Base-by-base conservation (phyloP, 1,140 invertebrate species). In the Caerostris darwini region DNA sequence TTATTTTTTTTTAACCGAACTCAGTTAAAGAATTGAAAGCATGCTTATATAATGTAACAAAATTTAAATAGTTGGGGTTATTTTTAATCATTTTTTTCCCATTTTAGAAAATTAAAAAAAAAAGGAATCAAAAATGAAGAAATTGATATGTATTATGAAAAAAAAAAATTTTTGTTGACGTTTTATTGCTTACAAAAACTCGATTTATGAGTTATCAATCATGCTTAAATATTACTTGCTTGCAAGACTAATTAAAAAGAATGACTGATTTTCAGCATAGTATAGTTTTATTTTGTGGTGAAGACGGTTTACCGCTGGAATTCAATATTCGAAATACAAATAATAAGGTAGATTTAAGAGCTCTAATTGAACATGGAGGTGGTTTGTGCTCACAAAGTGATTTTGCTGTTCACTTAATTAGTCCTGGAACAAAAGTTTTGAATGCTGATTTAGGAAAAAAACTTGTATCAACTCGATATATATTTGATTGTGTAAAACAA, bases 401-500 rank as follows among this genome's bases (percentile, higher is more conserved):
- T 6, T 19, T 53, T 59, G 59, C 92, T 58, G 64, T 93, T 34
- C 83, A 93, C 53, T 58, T 93, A 69, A 87, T 93, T 10, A 93
- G 83, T 54, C 83, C 92, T 17, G 92, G 92, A 59, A 93, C 92
- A 3, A 93, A 77, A 54, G 92, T 93, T 12, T 59, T 93, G n/a
- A 93, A 93, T 87, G 92, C 59, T 14, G 92, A 93, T 87, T 87
- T 87, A 14, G 77, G 83, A n/a, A 93, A 93, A 61, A 93, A 93
- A 77, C 67, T 93, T 58, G 71, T 93, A 1, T 85, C 81, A 7
- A 87, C 92, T 3, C n/a, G 14, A n/a, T 93, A 87, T 54, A 64
- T 93, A 14, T 87, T 67, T 69, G 92, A 93, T 58, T 93, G 92
- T 53, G 92, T 87, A 14, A 61, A 93, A 17, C 14, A 87, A 12